A percentile compares a stretch with the other conserved stretches of the same genome.
These are phyloP conservation scores for Nemotelus nigrinus DNA, from an alignment of 2,888 invertebrate genomes.

Conservation along the genomic window DNA sequence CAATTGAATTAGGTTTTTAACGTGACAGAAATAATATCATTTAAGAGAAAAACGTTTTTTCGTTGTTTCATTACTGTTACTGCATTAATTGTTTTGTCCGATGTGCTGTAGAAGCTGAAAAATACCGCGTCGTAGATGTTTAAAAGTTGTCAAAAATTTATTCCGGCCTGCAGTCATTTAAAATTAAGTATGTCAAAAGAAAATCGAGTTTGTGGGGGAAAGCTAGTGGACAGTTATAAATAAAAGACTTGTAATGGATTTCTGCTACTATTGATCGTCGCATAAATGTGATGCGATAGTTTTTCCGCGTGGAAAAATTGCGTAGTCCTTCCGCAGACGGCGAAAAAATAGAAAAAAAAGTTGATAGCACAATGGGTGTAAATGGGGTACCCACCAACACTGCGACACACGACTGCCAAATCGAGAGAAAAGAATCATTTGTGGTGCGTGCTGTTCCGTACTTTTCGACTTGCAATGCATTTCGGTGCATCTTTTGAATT, in stretches of 20 bases:
- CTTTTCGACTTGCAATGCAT: background rate
- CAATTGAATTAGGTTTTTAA: slow-evolving; percentile 39
- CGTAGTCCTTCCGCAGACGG: slow-evolving; percentile 29
- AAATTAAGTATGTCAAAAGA: slow-evolving; percentile 30
- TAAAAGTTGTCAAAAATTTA: slow-evolving; percentile 33
- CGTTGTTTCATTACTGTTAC: background rate
- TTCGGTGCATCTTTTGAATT: slow-evolving; percentile 14
- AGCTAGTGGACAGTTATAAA: background rate
- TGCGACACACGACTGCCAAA: slow-evolving; percentile 12
- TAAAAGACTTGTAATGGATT: background rate
- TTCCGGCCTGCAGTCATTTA: slow-evolving; percentile 38
- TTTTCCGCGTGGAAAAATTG: slow-evolving; percentile 12
- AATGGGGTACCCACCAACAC: slow-evolving; percentile 14
- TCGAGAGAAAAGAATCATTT: slow-evolving; percentile 5
- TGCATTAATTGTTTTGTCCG: background rate
- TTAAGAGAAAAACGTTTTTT: slow-evolving; percentile 5
- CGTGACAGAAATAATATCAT: background rate
- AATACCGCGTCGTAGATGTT: slow-evolving; percentile 14
- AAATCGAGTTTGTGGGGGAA: background rate
- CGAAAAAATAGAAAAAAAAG: slow-evolving; percentile 5
- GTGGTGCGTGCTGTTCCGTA: slow-evolving; percentile 12
- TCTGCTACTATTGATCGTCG: background rate
- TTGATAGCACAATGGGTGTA: slow-evolving; percentile 23
- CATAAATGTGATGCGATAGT: background rate
- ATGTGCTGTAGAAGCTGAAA: slow-evolving; percentile 36